A percentile compares a stretch with the other conserved stretches of the same genome.
Conservation (phyloP, 2,888 invertebrate genomes). For the Lutraria lutraria region DNA sequence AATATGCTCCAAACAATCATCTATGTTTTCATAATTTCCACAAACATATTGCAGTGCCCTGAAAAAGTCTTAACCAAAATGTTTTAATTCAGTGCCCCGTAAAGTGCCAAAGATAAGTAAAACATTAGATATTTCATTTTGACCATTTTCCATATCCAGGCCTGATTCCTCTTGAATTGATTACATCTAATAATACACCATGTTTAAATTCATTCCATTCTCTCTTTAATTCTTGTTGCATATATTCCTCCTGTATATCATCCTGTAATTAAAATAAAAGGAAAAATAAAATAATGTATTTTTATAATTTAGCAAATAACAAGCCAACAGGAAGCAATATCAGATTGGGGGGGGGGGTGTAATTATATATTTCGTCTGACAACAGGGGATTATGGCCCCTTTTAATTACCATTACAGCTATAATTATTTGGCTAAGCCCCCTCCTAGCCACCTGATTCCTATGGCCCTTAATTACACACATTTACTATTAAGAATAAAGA, state of each 20-base stretch:
- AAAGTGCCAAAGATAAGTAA: not conserved
- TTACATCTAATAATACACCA: slow-evolving; percentile 83
- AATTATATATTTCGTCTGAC: too few relatives aligned
- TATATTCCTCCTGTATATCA: slow-evolving; percentile 85
- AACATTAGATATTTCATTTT: slow-evolving; percentile 69
- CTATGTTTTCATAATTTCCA: not conserved
- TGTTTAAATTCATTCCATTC: slow-evolving; percentile 86
- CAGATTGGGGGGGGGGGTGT: too few relatives aligned
- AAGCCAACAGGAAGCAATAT: too few relatives aligned
- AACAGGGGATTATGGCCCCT: too few relatives aligned
- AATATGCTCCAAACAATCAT: not conserved
- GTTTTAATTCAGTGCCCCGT: not conserved
- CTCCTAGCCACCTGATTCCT: too few relatives aligned
- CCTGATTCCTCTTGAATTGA: slow-evolving; percentile 84
- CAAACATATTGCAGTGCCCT: not conserved
- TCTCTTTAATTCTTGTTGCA: slow-evolving; percentile 84
- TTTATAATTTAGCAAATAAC: not conserved
- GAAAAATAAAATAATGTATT: not conserved
- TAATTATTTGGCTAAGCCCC: too few relatives aligned
- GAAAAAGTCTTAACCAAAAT: not conserved
- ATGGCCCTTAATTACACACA: too few relatives aligned
- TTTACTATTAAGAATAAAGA: too few relatives aligned
- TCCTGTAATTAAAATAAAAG: slow-evolving; percentile 74
- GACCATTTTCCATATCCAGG: slow-evolving; percentile 86
- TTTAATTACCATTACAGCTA: too few relatives aligned